Conservation (phyloP, 1,140 invertebrate genomes). For the Cheumatopsyche charites region DNA sequence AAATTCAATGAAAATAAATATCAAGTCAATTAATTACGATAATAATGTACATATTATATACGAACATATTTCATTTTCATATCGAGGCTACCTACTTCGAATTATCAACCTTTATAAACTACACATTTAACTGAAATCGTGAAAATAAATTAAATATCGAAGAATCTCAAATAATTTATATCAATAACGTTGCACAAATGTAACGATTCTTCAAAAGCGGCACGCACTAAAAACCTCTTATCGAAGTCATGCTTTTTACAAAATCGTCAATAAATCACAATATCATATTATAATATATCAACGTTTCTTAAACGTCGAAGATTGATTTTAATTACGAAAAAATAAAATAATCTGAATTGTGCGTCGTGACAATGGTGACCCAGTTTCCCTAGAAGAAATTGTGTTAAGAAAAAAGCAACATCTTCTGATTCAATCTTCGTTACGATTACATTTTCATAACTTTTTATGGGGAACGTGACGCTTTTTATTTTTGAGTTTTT, state of each 20-base stretch:
- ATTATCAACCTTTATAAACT: slow-evolving; percentile 7
- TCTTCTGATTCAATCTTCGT: background rate
- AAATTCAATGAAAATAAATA: too few species aligned
- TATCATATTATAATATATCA: too few species aligned
- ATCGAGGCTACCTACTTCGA: too few species aligned
- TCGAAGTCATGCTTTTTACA: too few species aligned
- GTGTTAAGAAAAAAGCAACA: background rate
- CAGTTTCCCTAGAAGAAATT: background rate
- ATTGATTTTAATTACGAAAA: too few species aligned
- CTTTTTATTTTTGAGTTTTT: background rate
- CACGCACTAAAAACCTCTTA: background rate
- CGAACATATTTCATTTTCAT: too few species aligned
- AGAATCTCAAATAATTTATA: slow-evolving; percentile 17
- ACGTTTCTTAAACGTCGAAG: too few species aligned
- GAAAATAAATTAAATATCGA: too few species aligned
- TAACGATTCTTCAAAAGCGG: background rate
- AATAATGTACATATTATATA: too few species aligned
- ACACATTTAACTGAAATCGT: background rate
- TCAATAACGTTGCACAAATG: slow-evolving; percentile 1
- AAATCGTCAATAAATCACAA: too few species aligned
- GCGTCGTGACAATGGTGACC: slow-evolving; percentile 16
- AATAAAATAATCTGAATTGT: background rate
- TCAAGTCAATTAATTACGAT: too few species aligned
- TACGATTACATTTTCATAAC: background rate
- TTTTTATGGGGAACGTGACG: background rate